Conservation (phyloP, 2,113 vertebrate species). For the Anguilla japonica region DNA sequence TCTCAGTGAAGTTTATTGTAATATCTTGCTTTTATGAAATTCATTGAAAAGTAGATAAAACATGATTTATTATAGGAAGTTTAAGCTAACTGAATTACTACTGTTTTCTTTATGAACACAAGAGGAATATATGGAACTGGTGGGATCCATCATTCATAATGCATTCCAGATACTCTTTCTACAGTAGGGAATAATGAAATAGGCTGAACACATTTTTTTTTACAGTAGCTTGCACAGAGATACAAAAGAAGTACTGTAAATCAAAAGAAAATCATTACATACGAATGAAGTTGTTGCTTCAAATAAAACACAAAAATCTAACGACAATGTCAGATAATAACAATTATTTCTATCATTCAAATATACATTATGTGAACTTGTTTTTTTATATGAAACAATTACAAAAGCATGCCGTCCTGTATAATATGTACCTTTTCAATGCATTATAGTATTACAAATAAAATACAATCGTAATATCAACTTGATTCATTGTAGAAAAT, state of each 20-base stretch:
- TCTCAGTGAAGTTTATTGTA: background rate
- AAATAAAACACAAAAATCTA: background rate
- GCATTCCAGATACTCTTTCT: conserved; percentile 3
- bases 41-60: background rate
- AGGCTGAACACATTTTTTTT: background rate
- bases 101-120: conserved; percentile 7
- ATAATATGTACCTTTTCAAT: background rate
- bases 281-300: background rate
- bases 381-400: background rate
- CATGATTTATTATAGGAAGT: background rate
- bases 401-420: background rate
- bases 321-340: background rate
- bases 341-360: background rate
- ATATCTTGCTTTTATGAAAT: background rate
- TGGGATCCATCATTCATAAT: conserved; percentile 1
- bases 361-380: background rate
- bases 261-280: background rate
- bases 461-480: background rate
- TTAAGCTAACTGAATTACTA: conserved; percentile 6
- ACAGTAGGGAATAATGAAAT: conserved; percentile 2
- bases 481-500: background rate
- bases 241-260: background rate
- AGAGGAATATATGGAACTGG: background rate
- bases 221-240: conserved; percentile 8
- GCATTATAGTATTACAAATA: background rate